These are phyloP conservation scores for Micronisus gabar DNA, from an alignment of 2,113 vertebrate species.

Conservation along the genomic window DNA sequence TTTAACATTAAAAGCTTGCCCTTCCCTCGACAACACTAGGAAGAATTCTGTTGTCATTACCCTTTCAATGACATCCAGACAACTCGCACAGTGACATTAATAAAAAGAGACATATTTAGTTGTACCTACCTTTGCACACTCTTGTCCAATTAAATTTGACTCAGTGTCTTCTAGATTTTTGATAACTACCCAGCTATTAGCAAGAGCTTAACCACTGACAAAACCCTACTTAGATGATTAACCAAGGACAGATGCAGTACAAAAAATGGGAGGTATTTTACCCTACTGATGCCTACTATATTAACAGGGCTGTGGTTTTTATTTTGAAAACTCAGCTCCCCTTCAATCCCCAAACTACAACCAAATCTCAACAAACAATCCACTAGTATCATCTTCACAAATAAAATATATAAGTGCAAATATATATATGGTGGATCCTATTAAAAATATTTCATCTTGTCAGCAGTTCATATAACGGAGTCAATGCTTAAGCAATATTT, in stretches of 20 bases:
- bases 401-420: not conserved
- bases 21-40: not conserved
- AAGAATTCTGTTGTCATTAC: not conserved
- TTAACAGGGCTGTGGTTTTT: not conserved
- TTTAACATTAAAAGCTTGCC: not conserved
- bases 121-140: constrained; percentile 20
- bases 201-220: not conserved
- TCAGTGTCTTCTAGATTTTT: constrained; percentile 7
- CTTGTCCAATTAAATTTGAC: constrained; percentile 48
- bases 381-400: not conserved
- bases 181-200: not conserved
- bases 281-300: not conserved
- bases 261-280: not conserved
- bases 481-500: not conserved
- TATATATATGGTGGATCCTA: not conserved
- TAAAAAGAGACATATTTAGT: not conserved
- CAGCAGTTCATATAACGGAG: not conserved
- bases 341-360: not conserved
- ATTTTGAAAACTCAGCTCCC: not conserved
- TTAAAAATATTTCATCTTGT: not conserved
- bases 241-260: not conserved
- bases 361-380: not conserved
- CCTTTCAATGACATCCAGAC: constrained; percentile 23
- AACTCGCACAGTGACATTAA: not conserved
- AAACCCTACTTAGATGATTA: not conserved